Evolutionary conservation across 2,113 vertebrate species (phyloP).

Genomic region (Megatriorchis doriae): DNA sequence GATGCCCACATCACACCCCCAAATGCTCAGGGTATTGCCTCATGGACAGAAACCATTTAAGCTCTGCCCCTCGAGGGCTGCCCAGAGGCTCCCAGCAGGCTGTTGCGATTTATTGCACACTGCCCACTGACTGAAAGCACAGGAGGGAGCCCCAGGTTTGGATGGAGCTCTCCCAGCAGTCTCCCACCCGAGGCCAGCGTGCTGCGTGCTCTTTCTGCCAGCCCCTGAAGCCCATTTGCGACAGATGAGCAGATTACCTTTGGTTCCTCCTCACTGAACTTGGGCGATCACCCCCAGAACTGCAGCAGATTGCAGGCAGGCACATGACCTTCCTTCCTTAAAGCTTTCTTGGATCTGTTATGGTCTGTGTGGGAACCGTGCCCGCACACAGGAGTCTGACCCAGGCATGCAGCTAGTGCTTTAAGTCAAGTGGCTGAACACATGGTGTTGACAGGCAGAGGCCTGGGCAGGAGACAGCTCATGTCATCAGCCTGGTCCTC

Average conservation of each 20-base stretch:
- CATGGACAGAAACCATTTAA: neutral
- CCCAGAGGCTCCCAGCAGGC: neutral
- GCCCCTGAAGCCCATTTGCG: neutral
- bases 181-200: neutral
- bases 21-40: fast-evolving
- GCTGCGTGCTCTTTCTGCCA: neutral
- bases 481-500: neutral
- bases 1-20: neutral
- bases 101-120: neutral
- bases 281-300: neutral
- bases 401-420: neutral
- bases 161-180: neutral
- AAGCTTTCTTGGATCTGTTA: neutral
- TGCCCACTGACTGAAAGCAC: neutral
- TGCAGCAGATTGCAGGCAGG: neutral
- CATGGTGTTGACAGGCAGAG: fast-evolving
- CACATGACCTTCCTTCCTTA: neutral
- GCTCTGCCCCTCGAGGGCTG: neutral
- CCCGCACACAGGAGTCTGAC: neutral
- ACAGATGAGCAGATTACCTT: neutral
- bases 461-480: neutral
- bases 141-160: neutral
- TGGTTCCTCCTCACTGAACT: neutral
- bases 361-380: fast-evolving
- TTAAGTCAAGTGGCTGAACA: neutral